phyloP scores from a whole-genome alignment of 2,113 vertebrate species.

The Ancistrus triradiatus region DNA sequence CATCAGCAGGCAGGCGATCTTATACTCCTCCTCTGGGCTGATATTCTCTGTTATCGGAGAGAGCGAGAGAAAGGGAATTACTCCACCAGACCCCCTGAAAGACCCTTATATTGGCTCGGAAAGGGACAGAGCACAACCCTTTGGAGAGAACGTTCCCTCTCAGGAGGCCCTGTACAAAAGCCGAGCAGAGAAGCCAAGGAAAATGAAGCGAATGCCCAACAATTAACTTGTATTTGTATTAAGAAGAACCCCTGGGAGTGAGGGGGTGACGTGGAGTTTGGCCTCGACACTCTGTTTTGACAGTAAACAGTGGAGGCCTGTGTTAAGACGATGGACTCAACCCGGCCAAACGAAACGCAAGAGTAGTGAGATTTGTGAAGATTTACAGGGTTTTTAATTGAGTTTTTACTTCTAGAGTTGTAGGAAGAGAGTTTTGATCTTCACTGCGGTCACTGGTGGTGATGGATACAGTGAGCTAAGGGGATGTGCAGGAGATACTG shows the following conservation, averaged over 20 bases:
- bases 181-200: conserved; percentile 9
- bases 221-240: conserved; percentile 46
- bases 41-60: conserved; percentile 82
- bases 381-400: too few species aligned
- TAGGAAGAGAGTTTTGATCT: too few species aligned
- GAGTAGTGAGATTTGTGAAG: too few species aligned
- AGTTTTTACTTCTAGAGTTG: too few species aligned
- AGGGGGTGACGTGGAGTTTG: conserved; percentile 38
- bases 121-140: neutral
- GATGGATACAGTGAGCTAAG: too few species aligned
- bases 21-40: conserved; percentile 98
- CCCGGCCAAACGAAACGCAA: too few species aligned
- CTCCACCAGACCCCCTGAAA: neutral
- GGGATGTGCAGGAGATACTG: too few species aligned
- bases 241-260: conserved; percentile 29
- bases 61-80: conserved; percentile 12
- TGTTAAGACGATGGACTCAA: too few species aligned
- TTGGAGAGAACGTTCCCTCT: conserved; percentile 11
- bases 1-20: conserved; percentile 98
- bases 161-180: conserved; percentile 16
- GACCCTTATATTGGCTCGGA: conserved; percentile 15
- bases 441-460: too few species aligned
- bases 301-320: conserved; percentile 39
- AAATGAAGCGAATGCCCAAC: conserved; percentile 35
- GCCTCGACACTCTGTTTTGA: conserved; percentile 32